Percentiles rank a stretch among this genome's conserved stretches.
Evolutionary conservation across 2,888 invertebrate genomes (phyloP).

Genomic region (Hipparchia sbordonii): DNA sequence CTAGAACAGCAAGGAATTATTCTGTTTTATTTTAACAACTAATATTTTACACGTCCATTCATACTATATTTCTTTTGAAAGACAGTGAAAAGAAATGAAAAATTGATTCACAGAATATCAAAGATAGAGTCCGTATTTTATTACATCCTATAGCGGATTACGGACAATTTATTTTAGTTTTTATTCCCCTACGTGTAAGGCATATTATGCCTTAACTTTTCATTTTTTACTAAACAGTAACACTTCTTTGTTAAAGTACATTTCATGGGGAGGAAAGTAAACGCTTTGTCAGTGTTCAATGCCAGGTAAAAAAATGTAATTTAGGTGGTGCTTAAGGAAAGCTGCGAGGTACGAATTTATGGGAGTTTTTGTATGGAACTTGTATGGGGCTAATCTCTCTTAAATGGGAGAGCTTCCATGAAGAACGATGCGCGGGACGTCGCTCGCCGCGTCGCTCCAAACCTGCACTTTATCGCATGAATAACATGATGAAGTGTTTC

Average conservation of each 20-base stretch:
- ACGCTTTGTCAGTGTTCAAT: conserved; percentile 31
- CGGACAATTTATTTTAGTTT: neutral
- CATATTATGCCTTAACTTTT: neutral
- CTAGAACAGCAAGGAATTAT: neutral
- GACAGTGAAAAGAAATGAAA: conserved; percentile 36
- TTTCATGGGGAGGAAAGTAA: conserved; percentile 32
- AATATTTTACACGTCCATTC: conserved; percentile 30
- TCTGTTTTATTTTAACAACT: conserved; percentile 7
- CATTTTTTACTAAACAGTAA: conserved; percentile 14
- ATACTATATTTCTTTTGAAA: conserved; percentile 21
- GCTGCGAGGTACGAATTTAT: conserved; percentile 30
- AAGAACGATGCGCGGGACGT: conserved; percentile 5
- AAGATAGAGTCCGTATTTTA: conserved; percentile 14
- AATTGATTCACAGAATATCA: conserved; percentile 35
- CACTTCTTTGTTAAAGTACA: conserved; percentile 32
- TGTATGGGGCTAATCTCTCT: conserved; percentile 26
- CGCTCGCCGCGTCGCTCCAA: neutral
- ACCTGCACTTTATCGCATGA: conserved; percentile 11
- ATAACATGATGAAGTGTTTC: conserved; percentile 10
- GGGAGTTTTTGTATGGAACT: conserved; percentile 22
- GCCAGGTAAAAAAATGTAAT: conserved; percentile 30
- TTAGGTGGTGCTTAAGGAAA: conserved; percentile 17
- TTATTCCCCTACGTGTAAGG: neutral
- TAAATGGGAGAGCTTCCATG: conserved; percentile 9
- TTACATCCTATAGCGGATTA: conserved; percentile 5